Conservation (phyloP, 2,113 vertebrate genomes). For the Phaetusa simplex region DNA sequence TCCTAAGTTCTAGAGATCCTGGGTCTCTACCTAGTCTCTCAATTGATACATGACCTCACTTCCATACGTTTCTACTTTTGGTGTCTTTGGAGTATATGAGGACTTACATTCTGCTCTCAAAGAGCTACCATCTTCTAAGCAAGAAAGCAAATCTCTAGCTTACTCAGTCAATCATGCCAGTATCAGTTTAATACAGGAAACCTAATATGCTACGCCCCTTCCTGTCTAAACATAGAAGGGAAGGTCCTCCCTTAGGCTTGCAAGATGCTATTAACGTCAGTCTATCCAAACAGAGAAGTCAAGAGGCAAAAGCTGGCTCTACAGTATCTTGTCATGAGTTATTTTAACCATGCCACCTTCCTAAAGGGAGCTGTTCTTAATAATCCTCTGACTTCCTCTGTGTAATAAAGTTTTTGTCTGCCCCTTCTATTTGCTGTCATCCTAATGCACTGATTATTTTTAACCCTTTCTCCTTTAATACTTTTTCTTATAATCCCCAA, state of each 20-base stretch:
- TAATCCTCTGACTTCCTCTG: not conserved
- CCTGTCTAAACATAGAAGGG: not conserved
- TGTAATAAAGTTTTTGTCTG: not conserved
- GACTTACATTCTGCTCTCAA: not conserved
- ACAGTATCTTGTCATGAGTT: not conserved
- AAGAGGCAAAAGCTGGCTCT: not conserved
- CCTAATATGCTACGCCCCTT: not conserved
- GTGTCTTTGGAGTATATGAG: not conserved
- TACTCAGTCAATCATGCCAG: not conserved
- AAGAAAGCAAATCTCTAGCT: not conserved
- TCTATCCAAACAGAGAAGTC: not conserved
- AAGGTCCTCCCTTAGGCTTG: rapidly evolving
- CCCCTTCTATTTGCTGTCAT: not conserved
- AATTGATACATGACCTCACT: not conserved
- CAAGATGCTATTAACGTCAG: not conserved
- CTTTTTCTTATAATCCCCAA: not conserved
- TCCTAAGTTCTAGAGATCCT: not conserved
- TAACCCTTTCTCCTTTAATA: not conserved
- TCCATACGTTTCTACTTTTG: not conserved
- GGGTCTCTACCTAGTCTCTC: not conserved
- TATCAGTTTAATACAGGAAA: not conserved
- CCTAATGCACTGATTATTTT: not conserved
- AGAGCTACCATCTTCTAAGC: not conserved
- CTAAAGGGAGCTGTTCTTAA: not conserved
- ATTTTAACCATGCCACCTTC: not conserved